Percentiles rank a stretch among this genome's conserved stretches.
Conservation (phyloP, 2,888 invertebrate genomes). For the Cabera pusaria region DNA sequence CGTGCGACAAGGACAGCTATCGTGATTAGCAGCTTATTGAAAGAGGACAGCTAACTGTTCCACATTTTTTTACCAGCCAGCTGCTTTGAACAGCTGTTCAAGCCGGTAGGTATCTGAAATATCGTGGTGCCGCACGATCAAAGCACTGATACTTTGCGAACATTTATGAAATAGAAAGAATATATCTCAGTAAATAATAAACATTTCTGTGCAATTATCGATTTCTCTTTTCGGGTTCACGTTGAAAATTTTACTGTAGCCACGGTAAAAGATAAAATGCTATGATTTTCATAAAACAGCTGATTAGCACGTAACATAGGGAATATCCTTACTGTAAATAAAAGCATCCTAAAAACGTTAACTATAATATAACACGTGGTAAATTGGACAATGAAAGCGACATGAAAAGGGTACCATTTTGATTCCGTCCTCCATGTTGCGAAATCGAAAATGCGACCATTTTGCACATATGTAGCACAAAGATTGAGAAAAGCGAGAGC, state of each 20-base stretch:
- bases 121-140: constrained; percentile 2
- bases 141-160: background rate
- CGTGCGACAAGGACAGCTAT: constrained; percentile 58
- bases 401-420: constrained; percentile 78
- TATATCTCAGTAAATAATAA: no score
- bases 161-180: background rate
- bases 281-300: no score
- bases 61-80: constrained; percentile 77
- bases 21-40: constrained; percentile 51
- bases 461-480: constrained; percentile 47
- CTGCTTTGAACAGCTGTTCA: constrained; percentile 80
- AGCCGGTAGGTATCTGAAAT: constrained; percentile 51
- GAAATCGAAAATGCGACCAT: constrained; percentile 70
- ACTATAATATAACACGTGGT: constrained; percentile 39
- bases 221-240: constrained; percentile 7
- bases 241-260: no score
- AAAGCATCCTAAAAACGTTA: background rate
- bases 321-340: background rate
- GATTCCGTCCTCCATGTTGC: constrained; percentile 82
- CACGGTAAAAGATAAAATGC: constrained; percentile 1
- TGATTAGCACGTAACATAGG: background rate
- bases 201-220: constrained; percentile 5
- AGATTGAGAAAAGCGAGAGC: constrained; percentile 9
- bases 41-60: constrained; percentile 68
- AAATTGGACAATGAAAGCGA: constrained; percentile 53